Percentiles rank a stretch among this genome's conserved stretches.
Conservation (phyloP, 2,888 invertebrate genomes). For the Tribolium freemani region DNA sequence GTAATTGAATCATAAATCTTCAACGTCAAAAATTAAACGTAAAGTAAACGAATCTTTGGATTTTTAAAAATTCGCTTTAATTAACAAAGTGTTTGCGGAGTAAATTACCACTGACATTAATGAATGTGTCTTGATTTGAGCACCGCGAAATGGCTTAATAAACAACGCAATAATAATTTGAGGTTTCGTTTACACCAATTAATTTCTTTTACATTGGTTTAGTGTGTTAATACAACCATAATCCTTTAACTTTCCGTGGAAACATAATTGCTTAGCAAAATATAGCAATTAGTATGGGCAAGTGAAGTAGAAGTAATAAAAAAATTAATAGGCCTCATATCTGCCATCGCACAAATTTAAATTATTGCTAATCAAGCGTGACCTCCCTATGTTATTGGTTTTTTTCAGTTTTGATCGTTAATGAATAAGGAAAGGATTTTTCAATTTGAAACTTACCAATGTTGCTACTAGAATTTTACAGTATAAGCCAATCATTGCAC, state of each 20-base stretch:
- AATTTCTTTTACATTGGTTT: background rate
- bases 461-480: slow-evolving; percentile 9
- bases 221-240: background rate
- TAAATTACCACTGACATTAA: background rate
- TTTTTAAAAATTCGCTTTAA: background rate
- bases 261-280: background rate
- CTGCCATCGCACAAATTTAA: slow-evolving; percentile 5
- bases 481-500: slow-evolving; percentile 33
- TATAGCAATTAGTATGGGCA: slow-evolving; percentile 3
- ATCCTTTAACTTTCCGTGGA: background rate
- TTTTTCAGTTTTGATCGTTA: background rate
- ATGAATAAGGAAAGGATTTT: slow-evolving; percentile 2
- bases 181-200: too few relatives aligned
- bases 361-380: slow-evolving; percentile 30
- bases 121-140: background rate
- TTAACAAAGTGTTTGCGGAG: background rate
- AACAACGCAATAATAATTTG: background rate
- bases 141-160: background rate
- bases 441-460: slow-evolving; percentile 19
- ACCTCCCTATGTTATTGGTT: slow-evolving; percentile 30
- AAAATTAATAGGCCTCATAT: slow-evolving; percentile 6
- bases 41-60: background rate
- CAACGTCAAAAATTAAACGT: background rate
- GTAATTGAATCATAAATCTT: background rate
- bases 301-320: slow-evolving; percentile 4